Evolutionary conservation across 2,113 vertebrate species (phyloP), one percentile per base, ranked within the genome.

Genomic region (Gymnobelideus leadbeateri): DNA sequence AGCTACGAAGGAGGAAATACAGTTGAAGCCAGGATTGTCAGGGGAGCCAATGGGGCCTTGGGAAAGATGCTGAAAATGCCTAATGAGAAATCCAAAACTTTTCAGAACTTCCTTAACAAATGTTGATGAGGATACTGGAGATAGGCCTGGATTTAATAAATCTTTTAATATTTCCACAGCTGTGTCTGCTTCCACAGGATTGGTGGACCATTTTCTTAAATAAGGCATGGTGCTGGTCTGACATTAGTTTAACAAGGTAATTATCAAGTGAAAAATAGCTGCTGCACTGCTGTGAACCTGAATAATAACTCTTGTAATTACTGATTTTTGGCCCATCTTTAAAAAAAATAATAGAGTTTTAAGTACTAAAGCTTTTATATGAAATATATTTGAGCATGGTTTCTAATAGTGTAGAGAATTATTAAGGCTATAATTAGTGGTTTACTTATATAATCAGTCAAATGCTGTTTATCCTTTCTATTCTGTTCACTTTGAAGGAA

Each of bases 231-330:
- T 3, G 23, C 92, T 98, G 95, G 92, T 92, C 97, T 97, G 98
- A 97, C 97, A 95, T 89, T 94, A 96, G 93, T 90, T 98, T 97
- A 98, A 97, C 96, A 98, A 98, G 94, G 97, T 97, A 98, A 98
- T 98, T 98, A 98, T 95, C 96, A 96, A 98, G 97, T 98, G 95
- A 98, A 98, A 98, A 97, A 97, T 91, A 97, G 97, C 92, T 14
- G 14, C 21, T 5, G 2, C 91, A 94, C 94, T 96, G 93, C 96
- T 97, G 97, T 95, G 97, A 98, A 98, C 94, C 96, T 97, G 96
- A 97, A 97, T 97, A 96, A 98, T 97, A 96, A 93, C 46, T 94
- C 94, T 95, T 91, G 95, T 95, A 97, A 98, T 97, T 98, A 97
- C 95, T 95, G 94, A 97, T 96, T 93, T 98, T 94, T 95, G 95